These are phyloP conservation scores for Crossaster papposus DNA, from an alignment of 53 echinoderm and acorn worm genomes.

Conservation along the genomic window DNA sequence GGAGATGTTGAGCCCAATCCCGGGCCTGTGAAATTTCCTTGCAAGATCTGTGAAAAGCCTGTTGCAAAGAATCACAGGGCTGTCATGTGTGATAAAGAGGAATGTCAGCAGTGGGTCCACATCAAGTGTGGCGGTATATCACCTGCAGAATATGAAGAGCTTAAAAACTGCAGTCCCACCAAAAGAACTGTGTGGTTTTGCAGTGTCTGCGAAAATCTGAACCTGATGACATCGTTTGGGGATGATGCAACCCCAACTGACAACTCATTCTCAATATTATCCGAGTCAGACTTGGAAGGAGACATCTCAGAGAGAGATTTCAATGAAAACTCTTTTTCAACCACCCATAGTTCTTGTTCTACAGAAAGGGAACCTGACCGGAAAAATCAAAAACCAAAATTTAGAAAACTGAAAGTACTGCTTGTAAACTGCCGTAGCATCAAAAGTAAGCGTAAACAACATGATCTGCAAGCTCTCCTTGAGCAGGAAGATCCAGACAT, in stretches of 20 bases:
- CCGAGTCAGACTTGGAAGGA: conserved; percentile 18
- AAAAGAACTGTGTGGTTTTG: conserved; percentile 22
- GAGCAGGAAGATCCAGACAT: no score
- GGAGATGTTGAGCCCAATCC: background rate
- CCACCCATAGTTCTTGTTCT: no score
- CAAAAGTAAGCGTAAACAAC: background rate
- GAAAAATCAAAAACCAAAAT: background rate
- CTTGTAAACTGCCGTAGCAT: conserved; percentile 1
- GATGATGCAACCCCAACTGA: conserved; percentile 5
- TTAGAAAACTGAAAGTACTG: background rate
- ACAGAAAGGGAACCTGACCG: background rate
- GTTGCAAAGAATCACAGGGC: background rate
- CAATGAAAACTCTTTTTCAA: no score
- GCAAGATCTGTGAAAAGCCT: background rate
- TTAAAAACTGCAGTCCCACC: background rate
- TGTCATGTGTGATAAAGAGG: background rate
- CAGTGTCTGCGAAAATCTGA: conserved; percentile 13
- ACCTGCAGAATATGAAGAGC: background rate
- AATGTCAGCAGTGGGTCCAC: no score
- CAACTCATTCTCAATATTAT: conserved; percentile 29
- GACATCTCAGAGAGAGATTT: background rate
- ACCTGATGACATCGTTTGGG: background rate
- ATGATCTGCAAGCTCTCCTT: no score
- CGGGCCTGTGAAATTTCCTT: background rate
- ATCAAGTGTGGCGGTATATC: conserved; percentile 16